A percentile compares a stretch with the other conserved stretches of the same genome.
phyloP scores from a whole-genome alignment of 2,113 vertebrate species.

The Rhagologus leucostigma region DNA sequence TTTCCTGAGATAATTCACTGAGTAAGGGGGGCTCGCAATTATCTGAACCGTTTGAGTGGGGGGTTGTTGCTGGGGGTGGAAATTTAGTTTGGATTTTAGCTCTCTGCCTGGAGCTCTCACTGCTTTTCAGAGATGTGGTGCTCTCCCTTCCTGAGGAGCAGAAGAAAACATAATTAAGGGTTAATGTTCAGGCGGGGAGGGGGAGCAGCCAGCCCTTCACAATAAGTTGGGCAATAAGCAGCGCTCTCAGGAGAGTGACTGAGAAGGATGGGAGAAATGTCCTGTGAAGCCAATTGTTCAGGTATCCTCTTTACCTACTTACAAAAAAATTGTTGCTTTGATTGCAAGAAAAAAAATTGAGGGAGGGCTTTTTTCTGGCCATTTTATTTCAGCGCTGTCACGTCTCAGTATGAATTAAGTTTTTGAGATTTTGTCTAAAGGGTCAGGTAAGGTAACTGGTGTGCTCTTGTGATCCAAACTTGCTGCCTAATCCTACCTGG shows the following conservation, averaged over 20 bases:
- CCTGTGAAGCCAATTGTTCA: background rate
- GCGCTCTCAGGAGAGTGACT: background rate
- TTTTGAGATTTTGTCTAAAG: background rate
- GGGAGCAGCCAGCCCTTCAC: background rate
- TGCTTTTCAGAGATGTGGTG: background rate
- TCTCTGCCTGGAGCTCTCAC: background rate
- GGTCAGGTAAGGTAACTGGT: background rate
- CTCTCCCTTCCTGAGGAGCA: background rate
- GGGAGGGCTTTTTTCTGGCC: background rate
- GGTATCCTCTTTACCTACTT: constrained; percentile 47
- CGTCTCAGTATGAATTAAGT: background rate
- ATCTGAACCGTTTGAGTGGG: background rate
- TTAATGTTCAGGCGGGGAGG: background rate
- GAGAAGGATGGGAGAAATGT: constrained; percentile 30
- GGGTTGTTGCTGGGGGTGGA: background rate
- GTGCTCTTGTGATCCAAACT: background rate
- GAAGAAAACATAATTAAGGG: background rate
- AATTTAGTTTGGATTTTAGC: background rate
- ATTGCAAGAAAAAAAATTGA: background rate
- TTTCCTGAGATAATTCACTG: background rate
- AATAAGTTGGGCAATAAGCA: background rate
- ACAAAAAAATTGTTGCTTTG: background rate
- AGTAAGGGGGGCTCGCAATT: background rate
- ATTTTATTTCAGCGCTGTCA: background rate
- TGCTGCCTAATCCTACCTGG: background rate